A percentile compares a stretch with the other conserved stretches of the same genome.
Conservation (phyloP, 2,888 invertebrate species). For the Tryphoninae sp. region DNA sequence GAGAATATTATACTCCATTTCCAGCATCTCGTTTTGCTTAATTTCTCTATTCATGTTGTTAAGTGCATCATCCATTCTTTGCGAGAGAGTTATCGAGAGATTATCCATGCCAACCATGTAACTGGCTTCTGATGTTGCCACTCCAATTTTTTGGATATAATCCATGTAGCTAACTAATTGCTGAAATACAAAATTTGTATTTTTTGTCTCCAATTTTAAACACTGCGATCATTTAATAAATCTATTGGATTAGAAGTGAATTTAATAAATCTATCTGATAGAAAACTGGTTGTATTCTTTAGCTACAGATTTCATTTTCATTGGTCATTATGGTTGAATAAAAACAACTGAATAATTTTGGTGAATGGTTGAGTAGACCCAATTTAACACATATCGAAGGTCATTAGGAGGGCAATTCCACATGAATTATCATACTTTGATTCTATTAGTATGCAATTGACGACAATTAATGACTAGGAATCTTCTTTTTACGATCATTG, state of each 20-base stretch:
- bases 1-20: conserved; percentile 72
- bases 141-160: conserved; percentile 77
- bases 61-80: conserved; percentile 77
- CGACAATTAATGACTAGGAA: not conserved
- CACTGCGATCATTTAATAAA: not conserved
- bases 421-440: no score
- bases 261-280: no score
- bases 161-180: conserved; percentile 75
- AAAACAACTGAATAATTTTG: no score
- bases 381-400: no score
- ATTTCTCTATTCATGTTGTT: conserved; percentile 71
- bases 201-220: not conserved
- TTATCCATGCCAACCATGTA: conserved; percentile 77
- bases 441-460: not conserved
- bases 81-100: conserved; percentile 73
- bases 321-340: no score
- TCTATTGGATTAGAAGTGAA: no score
- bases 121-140: conserved; percentile 75
- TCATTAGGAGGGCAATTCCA: no score
- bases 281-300: no score
- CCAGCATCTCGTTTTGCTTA: conserved; percentile 69
- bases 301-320: no score
- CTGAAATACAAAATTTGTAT: conserved; percentile 64
- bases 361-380: no score
- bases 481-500: not conserved